Evolutionary conservation across 2,113 vertebrate species (phyloP), one percentile per base, ranked within the genome.

Genomic region (Megaceryle torquata): DNA sequence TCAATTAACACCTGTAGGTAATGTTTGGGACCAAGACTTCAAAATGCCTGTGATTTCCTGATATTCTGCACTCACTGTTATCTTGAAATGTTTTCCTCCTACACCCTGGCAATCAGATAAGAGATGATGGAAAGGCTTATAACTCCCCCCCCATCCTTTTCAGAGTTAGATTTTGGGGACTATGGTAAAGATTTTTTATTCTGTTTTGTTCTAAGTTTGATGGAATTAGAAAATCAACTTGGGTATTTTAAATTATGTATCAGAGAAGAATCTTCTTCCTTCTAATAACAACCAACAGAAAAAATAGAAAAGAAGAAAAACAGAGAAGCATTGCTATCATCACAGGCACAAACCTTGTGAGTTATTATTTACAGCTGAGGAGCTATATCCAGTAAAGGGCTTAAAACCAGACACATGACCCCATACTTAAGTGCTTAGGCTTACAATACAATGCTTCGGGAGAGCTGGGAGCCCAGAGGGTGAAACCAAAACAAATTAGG

Each of bases 261-360:
- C 33, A 17, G 14, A 88, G 51, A 81, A 60, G 14, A 87, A 67
- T 28, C 11, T 81, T 3, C 2, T 51, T 59, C 14, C 33, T 92
- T 61, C 50, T 78, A 71, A 33, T 13, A 51, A 10, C 26, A 92
- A 53, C 1, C 12, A 69, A 5, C 2, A 70, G 53, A 56, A 59
- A 37, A 71, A 86, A 85, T 0, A 82, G 22, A 64, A 84, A 57
- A 41, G 28, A 39, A 37, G 20, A 14, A 51, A 89, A 82, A 12
- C 1, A 65, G 28, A 26, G 7, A 63, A 69, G 5, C 10, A 37
- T 13, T 63, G 8, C 35, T 44, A 3, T 3, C 18, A 33, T n/a
- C 26, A 33, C 1, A 6, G 25, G 37, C 28, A 2, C n/a, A 77
- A 67, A 51, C 2, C 2, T 57, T 48, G 13, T 0, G 1, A 86